A percentile compares a stretch with the other conserved stretches of the same genome.
Evolutionary conservation across 2,888 invertebrate genomes (phyloP).

Genomic region (Phragmatobia fuliginosa): DNA sequence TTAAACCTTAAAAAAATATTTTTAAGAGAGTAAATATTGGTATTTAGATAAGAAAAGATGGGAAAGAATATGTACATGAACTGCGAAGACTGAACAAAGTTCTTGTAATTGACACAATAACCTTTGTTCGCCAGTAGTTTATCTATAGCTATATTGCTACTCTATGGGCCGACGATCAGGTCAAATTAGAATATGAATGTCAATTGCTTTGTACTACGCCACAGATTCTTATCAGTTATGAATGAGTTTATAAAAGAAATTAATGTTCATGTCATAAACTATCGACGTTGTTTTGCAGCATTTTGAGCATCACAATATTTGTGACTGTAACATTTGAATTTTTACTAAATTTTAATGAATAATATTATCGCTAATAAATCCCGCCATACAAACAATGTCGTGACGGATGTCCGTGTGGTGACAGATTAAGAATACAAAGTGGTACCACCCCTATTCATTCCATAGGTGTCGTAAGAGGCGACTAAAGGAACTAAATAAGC

Average conservation of each 20-base stretch:
- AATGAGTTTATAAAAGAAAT: neutral
- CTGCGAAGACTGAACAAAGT: neutral
- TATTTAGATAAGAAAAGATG: too few species aligned
- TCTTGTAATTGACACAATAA: neutral
- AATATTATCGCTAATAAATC: too few species aligned
- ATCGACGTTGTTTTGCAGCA: neutral
- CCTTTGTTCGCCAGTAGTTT: neutral
- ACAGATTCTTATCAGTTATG: neutral
- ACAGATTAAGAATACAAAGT: too few species aligned
- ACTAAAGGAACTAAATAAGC: too few species aligned
- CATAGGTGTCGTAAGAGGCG: too few species aligned
- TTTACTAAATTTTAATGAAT: too few species aligned
- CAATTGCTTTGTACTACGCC: neutral
- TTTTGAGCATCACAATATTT: neutral
- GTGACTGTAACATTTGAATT: too few species aligned
- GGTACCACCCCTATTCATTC: too few species aligned
- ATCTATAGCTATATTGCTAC: neutral
- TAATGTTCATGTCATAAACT: neutral
- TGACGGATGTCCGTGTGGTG: too few species aligned
- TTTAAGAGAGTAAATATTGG: neutral
- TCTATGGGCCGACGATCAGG: neutral
- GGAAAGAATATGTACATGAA: neutral
- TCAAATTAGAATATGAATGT: neutral
- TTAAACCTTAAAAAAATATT: neutral
- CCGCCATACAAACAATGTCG: too few species aligned